Evolutionary conservation across 2,888 invertebrate genomes (phyloP).

Genomic region (Phyto melanocephala): DNA sequence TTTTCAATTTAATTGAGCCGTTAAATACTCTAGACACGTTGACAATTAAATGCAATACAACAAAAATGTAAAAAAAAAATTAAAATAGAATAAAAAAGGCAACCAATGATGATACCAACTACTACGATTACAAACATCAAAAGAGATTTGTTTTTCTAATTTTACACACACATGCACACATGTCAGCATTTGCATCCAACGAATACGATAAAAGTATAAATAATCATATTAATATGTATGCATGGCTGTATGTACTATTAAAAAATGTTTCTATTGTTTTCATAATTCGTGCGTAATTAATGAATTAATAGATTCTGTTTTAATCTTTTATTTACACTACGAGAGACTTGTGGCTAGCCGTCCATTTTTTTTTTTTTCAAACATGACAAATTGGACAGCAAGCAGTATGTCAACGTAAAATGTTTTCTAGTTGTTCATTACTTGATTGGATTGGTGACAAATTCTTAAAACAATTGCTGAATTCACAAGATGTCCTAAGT

Average conservation of each 20-base stretch:
- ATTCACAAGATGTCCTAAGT: no score
- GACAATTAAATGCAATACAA: conserved; percentile 45
- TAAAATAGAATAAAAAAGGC: no score
- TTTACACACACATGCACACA: no score
- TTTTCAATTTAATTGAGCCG: conserved; percentile 61
- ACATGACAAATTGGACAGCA: conserved; percentile 49
- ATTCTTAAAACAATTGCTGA: conserved; percentile 14
- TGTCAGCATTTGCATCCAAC: neutral
- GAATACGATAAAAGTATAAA: no score
- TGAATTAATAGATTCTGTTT: conserved; percentile 32
- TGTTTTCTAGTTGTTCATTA: neutral
- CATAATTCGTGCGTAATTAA: conserved; percentile 47
- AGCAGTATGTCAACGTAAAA: conserved; percentile 27
- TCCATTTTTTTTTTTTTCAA: neutral
- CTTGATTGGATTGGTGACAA: conserved; percentile 11
- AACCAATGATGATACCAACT: neutral
- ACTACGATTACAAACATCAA: neutral
- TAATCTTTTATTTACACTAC: neutral
- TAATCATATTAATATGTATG: no score
- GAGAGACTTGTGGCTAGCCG: neutral
- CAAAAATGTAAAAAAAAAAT: neutral
- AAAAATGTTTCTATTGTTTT: neutral
- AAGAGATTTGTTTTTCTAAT: no score
- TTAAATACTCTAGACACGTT: conserved; percentile 62
- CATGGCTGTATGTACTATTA: no score